These are phyloP conservation scores for Acleris holmiana DNA, from an alignment of 2,888 invertebrate genomes.

Conservation along the genomic window DNA sequence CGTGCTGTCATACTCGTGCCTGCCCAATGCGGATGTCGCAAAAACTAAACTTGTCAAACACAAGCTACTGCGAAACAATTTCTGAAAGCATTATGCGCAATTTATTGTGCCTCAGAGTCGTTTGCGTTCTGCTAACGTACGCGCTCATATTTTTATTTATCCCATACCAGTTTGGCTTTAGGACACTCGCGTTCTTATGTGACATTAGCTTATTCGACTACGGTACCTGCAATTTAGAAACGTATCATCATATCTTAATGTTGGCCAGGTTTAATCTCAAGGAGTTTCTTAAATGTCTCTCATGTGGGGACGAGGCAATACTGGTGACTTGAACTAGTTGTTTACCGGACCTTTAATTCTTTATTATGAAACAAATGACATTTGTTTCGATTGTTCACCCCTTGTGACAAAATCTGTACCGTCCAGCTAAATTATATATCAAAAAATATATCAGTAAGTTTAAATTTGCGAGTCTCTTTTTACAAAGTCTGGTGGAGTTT, in stretches of 20 bases:
- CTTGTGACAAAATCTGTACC: too few species aligned
- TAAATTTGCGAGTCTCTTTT: background rate
- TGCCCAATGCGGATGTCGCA: slow-evolving; percentile 31
- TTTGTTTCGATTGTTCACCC: too few species aligned
- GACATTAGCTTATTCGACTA: too few species aligned
- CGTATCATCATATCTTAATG: too few species aligned
- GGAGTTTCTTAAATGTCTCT: too few species aligned
- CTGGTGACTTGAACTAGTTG: too few species aligned
- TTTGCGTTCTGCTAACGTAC: slow-evolving; percentile 23
- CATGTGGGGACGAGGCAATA: too few species aligned
- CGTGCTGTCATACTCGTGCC: slow-evolving; percentile 36
- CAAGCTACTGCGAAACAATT: slow-evolving; percentile 23
- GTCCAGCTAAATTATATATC: background rate
- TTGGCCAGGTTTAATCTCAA: too few species aligned
- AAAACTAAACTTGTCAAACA: slow-evolving; percentile 18
- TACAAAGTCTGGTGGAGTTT: background rate
- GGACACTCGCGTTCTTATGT: background rate
- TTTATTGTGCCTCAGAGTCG: slow-evolving; percentile 20
- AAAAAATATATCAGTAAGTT: background rate
- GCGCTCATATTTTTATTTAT: slow-evolving; percentile 10
- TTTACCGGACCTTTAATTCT: too few species aligned
- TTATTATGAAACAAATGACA: too few species aligned
- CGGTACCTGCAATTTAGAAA: too few species aligned
- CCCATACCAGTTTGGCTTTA: slow-evolving; percentile 12
- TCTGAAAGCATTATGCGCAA: slow-evolving; percentile 22